Evolutionary conservation across 2,797 vertebrate genomes (phyloP), one percentile per base, ranked within the genome.

Genomic region (Anguilla anguilla): DNA sequence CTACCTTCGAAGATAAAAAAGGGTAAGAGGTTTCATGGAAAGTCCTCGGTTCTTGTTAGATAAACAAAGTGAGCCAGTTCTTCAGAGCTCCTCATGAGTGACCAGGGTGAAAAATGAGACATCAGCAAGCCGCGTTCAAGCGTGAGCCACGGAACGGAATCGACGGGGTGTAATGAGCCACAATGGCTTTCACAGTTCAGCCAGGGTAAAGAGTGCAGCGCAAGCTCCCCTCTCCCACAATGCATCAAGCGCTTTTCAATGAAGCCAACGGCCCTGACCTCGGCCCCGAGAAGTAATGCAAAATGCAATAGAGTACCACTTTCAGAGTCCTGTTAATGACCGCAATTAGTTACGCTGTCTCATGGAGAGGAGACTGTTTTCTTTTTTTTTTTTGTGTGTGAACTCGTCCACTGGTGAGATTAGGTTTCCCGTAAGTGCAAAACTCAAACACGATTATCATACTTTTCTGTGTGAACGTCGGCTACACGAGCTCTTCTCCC

Each of bases 301-400:
- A 7, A 22, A 53, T 31, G 82, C 61, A 57, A 55, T 72, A 39
- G 55, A 86, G 5, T 43, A 46, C 57, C 46, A 43, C 43, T 88
- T 28, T 43, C 55, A 61, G 28, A 19, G 22, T 19, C 79, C 74
- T 0, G 19, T 43, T 88, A 86, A 88, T 86, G 77, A 72, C 49
- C 25, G 67, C 77, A 86, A 83, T 88, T 88, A 85, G 28, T 88
- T 82, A 86, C 64, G 84, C n/a, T 88, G 84, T 53, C 87, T 64
- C 39, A 31, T 64, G 77, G 59, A 67, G 59, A 86, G 46, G 17
- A 6, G 83, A 59, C 25, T 46, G 43, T 46, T 46, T 46, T 46
- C 46, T 46, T 43, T 43, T n/a, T 43, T 10, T 28, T 69, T 69
- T 22, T 61, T 61, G 74, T 35, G 35, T 74, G 69, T 15, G 35